A percentile compares a stretch with the other conserved stretches of the same genome.
Conservation (phyloP, 1,140 invertebrate genomes). For the Cecropterus lyciades region DNA sequence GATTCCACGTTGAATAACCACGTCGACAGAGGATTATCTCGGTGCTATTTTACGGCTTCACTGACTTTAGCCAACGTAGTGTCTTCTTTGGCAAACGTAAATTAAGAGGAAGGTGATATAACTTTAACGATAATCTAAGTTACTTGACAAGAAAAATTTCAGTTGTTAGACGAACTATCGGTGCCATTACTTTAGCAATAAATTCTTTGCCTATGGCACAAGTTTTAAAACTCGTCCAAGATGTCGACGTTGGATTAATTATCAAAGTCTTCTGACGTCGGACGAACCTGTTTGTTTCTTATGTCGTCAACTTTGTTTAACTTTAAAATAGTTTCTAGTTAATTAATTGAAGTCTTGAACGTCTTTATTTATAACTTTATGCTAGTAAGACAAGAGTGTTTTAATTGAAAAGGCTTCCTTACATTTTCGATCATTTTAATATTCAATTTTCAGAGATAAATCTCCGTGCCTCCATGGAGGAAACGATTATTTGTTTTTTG, state of each 20-base stretch:
- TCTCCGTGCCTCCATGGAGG: too few relatives aligned
- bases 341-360: too few relatives aligned
- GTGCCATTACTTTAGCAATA: constrained; percentile 25
- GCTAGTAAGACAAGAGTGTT: too few relatives aligned
- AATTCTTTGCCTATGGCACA: constrained; percentile 27
- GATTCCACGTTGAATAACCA: constrained; percentile 13
- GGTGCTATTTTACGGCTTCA: constrained; percentile 10
- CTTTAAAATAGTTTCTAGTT: constrained; percentile 6
- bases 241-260: constrained; percentile 19
- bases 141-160: constrained; percentile 13
- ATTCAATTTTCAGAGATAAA: too few relatives aligned
- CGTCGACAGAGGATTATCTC: constrained; percentile 17
- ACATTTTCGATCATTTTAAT: too few relatives aligned
- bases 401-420: too few relatives aligned
- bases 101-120: constrained; percentile 8
- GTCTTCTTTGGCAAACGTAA: background rate
- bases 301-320: constrained; percentile 6
- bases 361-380: too few relatives aligned
- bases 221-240: constrained; percentile 21
- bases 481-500: too few relatives aligned
- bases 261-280: constrained; percentile 9
- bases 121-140: constrained; percentile 7
- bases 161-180: constrained; percentile 19
- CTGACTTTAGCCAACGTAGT: background rate
- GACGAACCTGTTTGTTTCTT: constrained; percentile 15